phyloP scores from a whole-genome alignment of 1,140 invertebrate species.

The Asobara japonica region DNA sequence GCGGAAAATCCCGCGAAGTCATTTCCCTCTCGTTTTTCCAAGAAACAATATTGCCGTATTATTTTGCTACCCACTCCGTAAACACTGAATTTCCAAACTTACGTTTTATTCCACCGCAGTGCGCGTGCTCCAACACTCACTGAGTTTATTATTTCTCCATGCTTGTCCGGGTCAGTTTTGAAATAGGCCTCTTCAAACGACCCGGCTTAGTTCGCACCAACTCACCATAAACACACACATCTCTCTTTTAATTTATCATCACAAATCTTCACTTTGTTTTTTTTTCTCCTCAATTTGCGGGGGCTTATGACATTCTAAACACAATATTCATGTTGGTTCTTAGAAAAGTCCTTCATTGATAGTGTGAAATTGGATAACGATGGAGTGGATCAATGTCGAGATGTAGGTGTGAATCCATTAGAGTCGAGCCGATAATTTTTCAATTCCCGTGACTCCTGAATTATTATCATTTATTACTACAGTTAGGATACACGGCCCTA shows the following conservation, averaged over 20 bases:
- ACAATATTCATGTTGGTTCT: neutral
- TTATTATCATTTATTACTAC: too few species aligned
- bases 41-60: neutral
- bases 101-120: neutral
- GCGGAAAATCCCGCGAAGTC: neutral
- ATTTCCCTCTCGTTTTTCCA: neutral
- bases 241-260: conserved; percentile 15
- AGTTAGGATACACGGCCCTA: too few species aligned
- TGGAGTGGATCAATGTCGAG: too few species aligned
- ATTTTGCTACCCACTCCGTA: neutral
- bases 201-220: neutral
- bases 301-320: neutral
- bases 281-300: neutral
- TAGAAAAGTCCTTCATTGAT: neutral
- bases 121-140: neutral
- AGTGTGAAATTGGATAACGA: too few species aligned
- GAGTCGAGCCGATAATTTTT: too few species aligned
- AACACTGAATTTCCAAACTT: neutral
- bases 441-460: too few species aligned
- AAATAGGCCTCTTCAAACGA: conserved; percentile 9
- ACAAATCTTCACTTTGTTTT: neutral
- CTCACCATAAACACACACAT: neutral
- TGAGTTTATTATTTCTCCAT: conserved; percentile 1
- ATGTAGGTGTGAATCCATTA: too few species aligned
- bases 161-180: conserved; percentile 10